Evolutionary conservation across 2,888 invertebrate genomes (phyloP), one percentile per base, ranked within the genome.

Genomic region (Macrophya annulata): DNA sequence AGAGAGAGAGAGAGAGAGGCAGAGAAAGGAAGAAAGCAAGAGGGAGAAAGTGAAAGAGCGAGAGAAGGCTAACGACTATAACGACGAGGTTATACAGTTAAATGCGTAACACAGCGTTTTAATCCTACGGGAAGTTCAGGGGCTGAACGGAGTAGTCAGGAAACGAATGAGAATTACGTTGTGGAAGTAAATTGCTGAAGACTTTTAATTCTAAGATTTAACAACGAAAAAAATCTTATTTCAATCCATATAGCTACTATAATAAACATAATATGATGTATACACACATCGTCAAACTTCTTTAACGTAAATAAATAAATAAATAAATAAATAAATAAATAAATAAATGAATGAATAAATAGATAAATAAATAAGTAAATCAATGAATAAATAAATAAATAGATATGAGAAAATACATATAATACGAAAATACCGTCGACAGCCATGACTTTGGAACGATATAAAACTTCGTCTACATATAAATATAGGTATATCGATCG

Each of bases 21-120:
- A 72, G 83, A 77, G 82, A 81, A 59, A 82, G 72, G 79, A 65
- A 85, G 84, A 85, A 79, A 72, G 85, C 82, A 74, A 68, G 86
- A 84, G 85, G 83, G 77, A 55, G 74, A 79, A 84, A 62, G 40
- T 51, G 85, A 65, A 72, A 40, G 25, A 43, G 59, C 37, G 51
- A 81, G 79, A 31, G 71, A 81, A 84, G 62, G 72, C 85, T 84
- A 51, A 84, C 85, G 84, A 74, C 45, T 45, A 74, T 45, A 45
- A 43, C 74, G 74, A 48, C n/a, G 51, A 77, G 59, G 51, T 77
- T 77, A 55, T 55, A 77, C 55, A 77, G 77, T 77, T 55, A 55
- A 77, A 77, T 12, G 77, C 48, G 77, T 77, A 77, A 77, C 48
- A 17, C 77, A 51, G 51, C 17, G 77, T 77, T 77, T 77, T 77